Evolutionary conservation across 2,888 invertebrate genomes (phyloP), one percentile per base, ranked within the genome.

Genomic region (Lomographa bimaculata): DNA sequence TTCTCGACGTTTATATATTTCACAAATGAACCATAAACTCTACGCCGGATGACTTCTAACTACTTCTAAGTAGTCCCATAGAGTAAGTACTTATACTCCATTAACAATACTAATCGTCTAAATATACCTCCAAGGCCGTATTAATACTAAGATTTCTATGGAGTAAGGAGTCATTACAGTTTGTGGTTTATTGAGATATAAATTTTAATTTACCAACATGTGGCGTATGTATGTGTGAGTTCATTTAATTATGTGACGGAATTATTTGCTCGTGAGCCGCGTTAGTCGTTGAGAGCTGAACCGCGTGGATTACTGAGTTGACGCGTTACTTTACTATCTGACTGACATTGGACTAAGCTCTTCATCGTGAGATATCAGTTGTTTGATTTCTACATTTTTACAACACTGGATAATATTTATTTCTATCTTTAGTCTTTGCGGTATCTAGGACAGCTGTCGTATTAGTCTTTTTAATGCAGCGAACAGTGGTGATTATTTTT

Each of bases 101-200:
- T 36, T 35, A 42, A 36, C 27, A 46, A 30, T 35, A 66, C 61
- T 77, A 75, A 82, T 78, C 69, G 77, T 70, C 76, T 73, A 67
- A 82, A 79, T 77, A 75, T 71, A 70, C 66, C 40, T 54, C 53
- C 82, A 82, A 84, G 84, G 84, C 68, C 71, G 69, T 77, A 79
- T 80, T 77, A 75, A 82, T 83, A 72, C 66, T 68, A 65, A 75
- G 79, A 79, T 80, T 76, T 75, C 69, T 72, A 71, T 69, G 58
- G 60, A 62, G 70, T 72, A 71, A 70, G 58, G 60, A 62, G 57
- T 56, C 60, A 65, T 71, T 68, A 71, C 67, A 59, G 50, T 50
- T 56, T 58, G 42, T 61, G 64, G 51, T 67, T 70, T 60, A 68
- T 65, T 57, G 62, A 52, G 60, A 55, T 63, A 68, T 71, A 67